Conservation (phyloP, 2,113 vertebrate species). For the Varanus komodoensis region DNA sequence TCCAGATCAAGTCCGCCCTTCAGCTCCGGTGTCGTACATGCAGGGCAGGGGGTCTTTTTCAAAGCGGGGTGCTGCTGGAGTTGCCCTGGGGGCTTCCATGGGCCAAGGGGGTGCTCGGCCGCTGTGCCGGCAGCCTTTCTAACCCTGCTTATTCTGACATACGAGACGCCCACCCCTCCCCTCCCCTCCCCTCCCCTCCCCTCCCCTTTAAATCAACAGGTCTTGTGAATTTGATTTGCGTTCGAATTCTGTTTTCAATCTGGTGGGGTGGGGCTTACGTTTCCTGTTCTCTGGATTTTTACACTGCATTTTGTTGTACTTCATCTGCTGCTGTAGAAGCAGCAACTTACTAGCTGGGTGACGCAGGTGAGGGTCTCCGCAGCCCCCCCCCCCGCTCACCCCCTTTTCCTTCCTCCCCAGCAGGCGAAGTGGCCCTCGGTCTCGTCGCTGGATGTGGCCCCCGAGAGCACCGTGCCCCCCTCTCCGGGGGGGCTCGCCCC, state of each 20-base stretch:
- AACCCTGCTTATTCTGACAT: not conserved
- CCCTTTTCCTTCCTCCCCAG: conserved; percentile 58
- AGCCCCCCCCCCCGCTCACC: accelerated
- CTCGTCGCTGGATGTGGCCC: conserved; percentile 85
- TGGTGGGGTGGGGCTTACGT: too few relatives aligned
- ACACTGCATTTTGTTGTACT: too few relatives aligned
- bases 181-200: not conserved
- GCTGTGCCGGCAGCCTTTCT: too few relatives aligned
- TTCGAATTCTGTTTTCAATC: too few relatives aligned
- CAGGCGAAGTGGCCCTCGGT: conserved; percentile 90
- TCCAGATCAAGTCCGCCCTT: not conserved
- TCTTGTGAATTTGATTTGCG: too few relatives aligned
- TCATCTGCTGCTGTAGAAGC: too few relatives aligned
- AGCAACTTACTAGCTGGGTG: too few relatives aligned
- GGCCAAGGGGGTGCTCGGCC: too few relatives aligned
- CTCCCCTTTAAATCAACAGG: not conserved
- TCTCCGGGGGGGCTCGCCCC: conserved; percentile 67
- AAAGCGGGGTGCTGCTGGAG: too few relatives aligned
- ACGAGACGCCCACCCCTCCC: not conserved
- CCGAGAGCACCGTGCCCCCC: conserved; percentile 59
- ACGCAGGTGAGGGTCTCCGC: too few relatives aligned
- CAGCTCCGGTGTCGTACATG: not conserved
- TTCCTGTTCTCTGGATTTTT: too few relatives aligned
- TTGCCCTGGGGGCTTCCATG: too few relatives aligned
- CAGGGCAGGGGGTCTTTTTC: not conserved